Conservation (phyloP, 2,888 invertebrate genomes). For the Oscheius onirici region DNA sequence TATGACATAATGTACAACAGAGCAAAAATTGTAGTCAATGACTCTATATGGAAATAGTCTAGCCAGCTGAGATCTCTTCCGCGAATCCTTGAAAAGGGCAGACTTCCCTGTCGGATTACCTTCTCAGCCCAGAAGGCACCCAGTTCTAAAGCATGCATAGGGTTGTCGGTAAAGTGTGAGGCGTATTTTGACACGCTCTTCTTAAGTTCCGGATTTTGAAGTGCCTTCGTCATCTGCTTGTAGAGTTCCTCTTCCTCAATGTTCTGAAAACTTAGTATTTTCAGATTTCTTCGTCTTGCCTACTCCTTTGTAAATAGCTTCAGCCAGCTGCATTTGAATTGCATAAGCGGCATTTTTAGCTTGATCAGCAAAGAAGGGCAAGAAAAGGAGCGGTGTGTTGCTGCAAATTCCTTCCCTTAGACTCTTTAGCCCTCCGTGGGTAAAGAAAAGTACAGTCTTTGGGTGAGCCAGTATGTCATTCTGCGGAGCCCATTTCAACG, state of each 20-base stretch:
- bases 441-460: slow-evolving; percentile 53
- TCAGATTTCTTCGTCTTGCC: background rate
- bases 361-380: slow-evolving; percentile 58
- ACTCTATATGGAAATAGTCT: slow-evolving; percentile 15
- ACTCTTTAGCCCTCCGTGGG: slow-evolving; percentile 59
- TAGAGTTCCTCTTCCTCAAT: slow-evolving; percentile 3
- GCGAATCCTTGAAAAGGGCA: slow-evolving; percentile 2
- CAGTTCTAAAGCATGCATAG: slow-evolving; percentile 13
- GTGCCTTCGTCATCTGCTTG: slow-evolving; percentile 9
- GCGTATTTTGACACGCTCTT: slow-evolving; percentile 9
- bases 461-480: slow-evolving; percentile 52
- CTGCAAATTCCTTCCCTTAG: slow-evolving; percentile 54
- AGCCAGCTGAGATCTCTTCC: slow-evolving; percentile 25
- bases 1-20: slow-evolving; percentile 17
- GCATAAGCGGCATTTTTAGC: slow-evolving; percentile 48
- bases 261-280: background rate
- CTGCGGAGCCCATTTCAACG: slow-evolving; percentile 56
- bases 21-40: background rate
- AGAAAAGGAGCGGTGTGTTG: slow-evolving; percentile 48
- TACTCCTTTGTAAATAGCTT: slow-evolving; percentile 51
- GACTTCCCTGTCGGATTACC: background rate
- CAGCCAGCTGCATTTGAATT: slow-evolving; percentile 46
- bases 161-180: slow-evolving; percentile 24
- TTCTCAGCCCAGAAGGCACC: slow-evolving; percentile 33
- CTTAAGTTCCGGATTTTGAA: slow-evolving; percentile 4